Base-by-base conservation (phyloP, 2,113 vertebrate genomes). In the Dicrurus megarhynchus region DNA sequence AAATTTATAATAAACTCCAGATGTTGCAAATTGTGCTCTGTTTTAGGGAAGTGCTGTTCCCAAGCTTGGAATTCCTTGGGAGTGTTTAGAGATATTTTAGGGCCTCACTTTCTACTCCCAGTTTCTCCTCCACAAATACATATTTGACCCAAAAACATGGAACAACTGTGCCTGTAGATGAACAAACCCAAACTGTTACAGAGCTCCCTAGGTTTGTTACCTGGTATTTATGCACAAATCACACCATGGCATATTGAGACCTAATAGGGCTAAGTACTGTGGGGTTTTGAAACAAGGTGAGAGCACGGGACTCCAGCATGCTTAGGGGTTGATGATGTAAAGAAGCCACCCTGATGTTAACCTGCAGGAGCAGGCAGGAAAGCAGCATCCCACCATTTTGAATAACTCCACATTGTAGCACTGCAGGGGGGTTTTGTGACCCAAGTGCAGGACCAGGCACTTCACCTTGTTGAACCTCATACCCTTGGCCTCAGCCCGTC, bases 201-300 rank as follows among this genome's bases (percentile, higher is more conserved):
- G 57, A 85, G 46, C 52, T 47, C 16, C 42, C 20, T 15, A 4
- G 16, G 18, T 44, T 91, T 60, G 6, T 56, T 32, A 16, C 22
- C 41, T 39, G 46, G 5, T 74, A 37, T 70, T 85, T 74, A 28
- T 19, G 30, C 26, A 56, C 0, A 3, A 53, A 18, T 41, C 1
- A 0, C n/a, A 42, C 10, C 30, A 16, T 0, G 0, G 17, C 26
- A 52, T 9, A n/a, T 37, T 26, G n/a, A 74, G 10, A 60, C 13
- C 30, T 28, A 47, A 44, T 1, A n/a, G 17, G 11, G 6, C 5
- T 44, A 17, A 26, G 6, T n/a, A 17, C 28, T 44, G 28, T 3
- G 13, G 11, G 20, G 5, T 8, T 84, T 57, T 42, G 57, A 79
- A 83, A 61, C 0, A 0, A 39, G 6, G 10, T 27, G 44, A 81